Evolutionary conservation across 2,888 invertebrate species (phyloP).

Genomic region (Mythimna lalbum): DNA sequence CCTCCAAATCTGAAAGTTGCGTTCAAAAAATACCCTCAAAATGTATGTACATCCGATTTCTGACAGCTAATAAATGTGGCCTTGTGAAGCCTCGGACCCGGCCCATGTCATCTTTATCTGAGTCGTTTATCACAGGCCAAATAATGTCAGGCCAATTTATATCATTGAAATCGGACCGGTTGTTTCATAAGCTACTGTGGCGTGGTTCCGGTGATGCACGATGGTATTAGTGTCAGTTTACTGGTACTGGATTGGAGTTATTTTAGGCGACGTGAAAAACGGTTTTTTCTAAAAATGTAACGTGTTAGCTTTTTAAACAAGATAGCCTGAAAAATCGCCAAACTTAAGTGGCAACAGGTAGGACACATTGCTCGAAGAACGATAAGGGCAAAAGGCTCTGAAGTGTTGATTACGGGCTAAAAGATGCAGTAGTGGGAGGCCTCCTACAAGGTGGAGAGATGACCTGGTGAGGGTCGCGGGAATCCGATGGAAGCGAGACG

Average conservation of each 20-base stretch:
- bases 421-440: no score
- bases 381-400: no score
- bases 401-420: no score
- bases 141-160: slow-evolving; percentile 60
- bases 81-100: slow-evolving; percentile 27
- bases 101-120: slow-evolving; percentile 54
- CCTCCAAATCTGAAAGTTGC: background rate
- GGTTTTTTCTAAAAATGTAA: background rate
- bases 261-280: background rate
- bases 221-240: slow-evolving; percentile 3
- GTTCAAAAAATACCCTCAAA: slow-evolving; percentile 20
- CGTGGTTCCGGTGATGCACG: background rate
- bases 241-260: background rate
- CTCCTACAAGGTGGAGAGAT: no score
- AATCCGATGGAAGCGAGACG: no score
- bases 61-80: slow-evolving; percentile 59
- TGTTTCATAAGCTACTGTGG: slow-evolving; percentile 26
- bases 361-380: no score
- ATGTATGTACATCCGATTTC: slow-evolving; percentile 41
- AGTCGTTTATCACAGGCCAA: slow-evolving; percentile 55
- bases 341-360: no score
- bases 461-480: no score
- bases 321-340: no score
- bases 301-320: background rate
- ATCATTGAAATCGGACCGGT: slow-evolving; percentile 48